phyloP scores from a whole-genome alignment of 2,888 invertebrate genomes.

The Cheilosia pagana region DNA sequence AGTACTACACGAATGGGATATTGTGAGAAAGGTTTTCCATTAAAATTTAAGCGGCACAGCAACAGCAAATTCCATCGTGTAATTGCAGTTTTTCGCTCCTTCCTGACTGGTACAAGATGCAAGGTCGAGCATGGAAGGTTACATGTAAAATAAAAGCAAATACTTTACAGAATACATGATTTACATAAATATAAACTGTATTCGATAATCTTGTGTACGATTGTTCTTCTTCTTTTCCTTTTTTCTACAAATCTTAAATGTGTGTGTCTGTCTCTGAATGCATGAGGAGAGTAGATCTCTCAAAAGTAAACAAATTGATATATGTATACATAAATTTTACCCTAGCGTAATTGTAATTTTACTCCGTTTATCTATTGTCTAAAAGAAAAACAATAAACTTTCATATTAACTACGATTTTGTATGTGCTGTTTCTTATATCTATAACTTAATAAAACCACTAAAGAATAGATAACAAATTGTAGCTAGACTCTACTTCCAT shows the following conservation, averaged over 20 bases:
- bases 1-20: conserved; percentile 99
- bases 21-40: conserved; percentile 84
- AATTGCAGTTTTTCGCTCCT: conserved; percentile 59
- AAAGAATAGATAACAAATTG: conserved; percentile 64
- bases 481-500: conserved; percentile 73
- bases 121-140: conserved; percentile 32
- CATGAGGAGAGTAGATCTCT: conserved; percentile 36
- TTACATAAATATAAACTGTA: conserved; percentile 39
- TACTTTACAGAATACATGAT: conserved; percentile 9
- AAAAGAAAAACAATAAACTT: conserved; percentile 32
- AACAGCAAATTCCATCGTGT: conserved; percentile 60
- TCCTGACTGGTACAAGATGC: conserved; percentile 4
- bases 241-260: conserved; percentile 54
- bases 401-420: conserved; percentile 51
- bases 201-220: conserved; percentile 58
- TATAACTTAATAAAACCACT: conserved; percentile 21
- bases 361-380: conserved; percentile 47
- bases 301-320: conserved; percentile 12
- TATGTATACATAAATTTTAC: conserved; percentile 37
- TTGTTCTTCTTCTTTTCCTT: conserved; percentile 40
- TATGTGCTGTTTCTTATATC: conserved; percentile 70
- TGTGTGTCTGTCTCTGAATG: conserved; percentile 28
- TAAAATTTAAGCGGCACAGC: conserved; percentile 82
- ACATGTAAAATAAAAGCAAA: conserved; percentile 49
- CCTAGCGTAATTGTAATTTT: conserved; percentile 55